These are phyloP conservation scores for Lottia scabra DNA, from an alignment of 2,888 invertebrate species.

Conservation along the genomic window DNA sequence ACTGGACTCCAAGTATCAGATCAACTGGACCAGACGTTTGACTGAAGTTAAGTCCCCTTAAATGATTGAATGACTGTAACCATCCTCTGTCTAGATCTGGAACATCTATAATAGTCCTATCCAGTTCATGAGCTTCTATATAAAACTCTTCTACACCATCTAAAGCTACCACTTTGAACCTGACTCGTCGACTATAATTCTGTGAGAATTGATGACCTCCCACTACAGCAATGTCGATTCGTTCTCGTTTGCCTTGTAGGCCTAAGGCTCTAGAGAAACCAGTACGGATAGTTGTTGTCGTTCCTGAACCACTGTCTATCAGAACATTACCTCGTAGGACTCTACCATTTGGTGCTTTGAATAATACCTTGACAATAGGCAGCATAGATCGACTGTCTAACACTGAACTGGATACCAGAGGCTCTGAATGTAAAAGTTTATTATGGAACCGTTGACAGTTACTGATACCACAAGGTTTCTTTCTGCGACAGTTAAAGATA, in stretches of 20 bases:
- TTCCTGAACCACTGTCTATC: not conserved
- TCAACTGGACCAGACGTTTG: not conserved
- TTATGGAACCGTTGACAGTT: not conserved
- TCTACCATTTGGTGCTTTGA: not conserved
- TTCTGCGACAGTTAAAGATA: not conserved
- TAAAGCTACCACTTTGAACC: not conserved
- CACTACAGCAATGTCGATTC: not conserved
- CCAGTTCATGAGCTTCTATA: not conserved
- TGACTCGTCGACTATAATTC: not conserved
- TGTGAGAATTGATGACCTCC: not conserved
- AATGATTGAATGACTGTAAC: not conserved
- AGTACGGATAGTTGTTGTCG: not conserved
- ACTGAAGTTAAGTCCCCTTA: not conserved
- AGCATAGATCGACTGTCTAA: not conserved
- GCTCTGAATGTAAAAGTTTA: not conserved
- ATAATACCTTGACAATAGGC: not conserved
- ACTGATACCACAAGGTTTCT: not conserved
- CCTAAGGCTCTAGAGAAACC: constrained; percentile 2
- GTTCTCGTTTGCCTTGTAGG: not conserved
- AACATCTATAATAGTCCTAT: not conserved
- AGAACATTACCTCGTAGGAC: not conserved
- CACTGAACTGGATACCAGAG: not conserved
- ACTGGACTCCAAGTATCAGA: not conserved
- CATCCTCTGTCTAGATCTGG: not conserved
- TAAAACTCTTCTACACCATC: not conserved